phyloP scores from a whole-genome alignment of 37 sponge, comb jelly and placozoan species.

The Ianthella basta region DNA sequence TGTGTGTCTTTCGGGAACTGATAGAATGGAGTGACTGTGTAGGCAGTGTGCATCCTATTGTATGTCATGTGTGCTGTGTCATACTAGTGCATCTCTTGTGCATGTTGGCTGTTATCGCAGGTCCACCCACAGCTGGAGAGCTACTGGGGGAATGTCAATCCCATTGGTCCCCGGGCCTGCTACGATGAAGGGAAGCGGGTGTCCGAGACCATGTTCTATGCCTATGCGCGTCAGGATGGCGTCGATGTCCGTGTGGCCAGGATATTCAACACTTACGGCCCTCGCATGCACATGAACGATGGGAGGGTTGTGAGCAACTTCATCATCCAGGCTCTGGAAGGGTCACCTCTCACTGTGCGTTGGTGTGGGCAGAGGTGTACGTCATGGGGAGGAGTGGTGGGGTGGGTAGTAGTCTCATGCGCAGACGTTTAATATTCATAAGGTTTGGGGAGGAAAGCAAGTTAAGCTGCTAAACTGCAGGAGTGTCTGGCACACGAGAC shows the following conservation, averaged over 20 bases:
- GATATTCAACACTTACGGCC: conserved; percentile 97
- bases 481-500: too few relatives aligned
- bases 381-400: too few relatives aligned
- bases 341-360: conserved; percentile 80
- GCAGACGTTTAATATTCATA: too few relatives aligned
- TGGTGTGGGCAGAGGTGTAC: too few relatives aligned
- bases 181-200: conserved; percentile 97
- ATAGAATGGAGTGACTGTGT: too few relatives aligned
- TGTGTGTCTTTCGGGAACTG: too few relatives aligned
- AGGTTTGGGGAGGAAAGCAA: too few relatives aligned
- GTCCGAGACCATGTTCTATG: conserved; percentile 94
- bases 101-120: neutral
- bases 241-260: conserved; percentile 92
- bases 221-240: conserved; percentile 85
- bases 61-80: too few relatives aligned
- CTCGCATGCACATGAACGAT: conserved; percentile 96
- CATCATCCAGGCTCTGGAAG: conserved; percentile 85
- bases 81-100: neutral
- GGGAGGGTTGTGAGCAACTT: conserved; percentile 98
- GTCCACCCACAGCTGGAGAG: conserved; percentile 89
- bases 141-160: conserved; percentile 95
- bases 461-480: too few relatives aligned
- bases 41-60: too few relatives aligned
- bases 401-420: too few relatives aligned
- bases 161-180: conserved; percentile 96